These are phyloP conservation scores for Cyclophora albipunctata DNA, from an alignment of 2,888 invertebrate species.

Conservation along the genomic window DNA sequence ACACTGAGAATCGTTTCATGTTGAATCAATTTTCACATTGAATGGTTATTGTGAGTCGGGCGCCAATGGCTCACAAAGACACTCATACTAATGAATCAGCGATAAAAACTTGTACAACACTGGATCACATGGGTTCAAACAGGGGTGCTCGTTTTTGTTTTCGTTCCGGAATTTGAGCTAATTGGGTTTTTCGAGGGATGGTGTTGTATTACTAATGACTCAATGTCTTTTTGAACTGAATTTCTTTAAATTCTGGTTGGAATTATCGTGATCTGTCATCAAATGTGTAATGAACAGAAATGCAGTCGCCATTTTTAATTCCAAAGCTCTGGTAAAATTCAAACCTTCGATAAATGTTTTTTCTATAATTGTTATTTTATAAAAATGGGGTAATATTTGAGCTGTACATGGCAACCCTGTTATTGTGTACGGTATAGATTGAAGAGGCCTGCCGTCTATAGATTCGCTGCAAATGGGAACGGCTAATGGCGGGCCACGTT, in stretches of 20 bases:
- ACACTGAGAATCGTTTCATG: conserved; percentile 42
- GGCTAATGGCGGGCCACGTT: conserved; percentile 68
- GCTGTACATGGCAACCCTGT: conserved; percentile 32
- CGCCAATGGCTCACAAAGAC: conserved; percentile 57
- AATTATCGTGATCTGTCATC: too few relatives aligned
- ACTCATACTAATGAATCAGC: conserved; percentile 72
- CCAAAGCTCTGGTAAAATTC: too few relatives aligned
- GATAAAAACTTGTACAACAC: conserved; percentile 70
- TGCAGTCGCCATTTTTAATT: too few relatives aligned
- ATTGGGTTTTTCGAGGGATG: neutral
- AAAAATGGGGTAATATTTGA: too few relatives aligned
- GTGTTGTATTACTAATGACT: too few relatives aligned
- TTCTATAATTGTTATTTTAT: too few relatives aligned
- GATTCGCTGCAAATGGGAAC: conserved; percentile 63
- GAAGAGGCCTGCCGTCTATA: conserved; percentile 59
- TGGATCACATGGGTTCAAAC: conserved; percentile 54
- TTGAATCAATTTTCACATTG: conserved; percentile 56
- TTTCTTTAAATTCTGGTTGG: too few relatives aligned
- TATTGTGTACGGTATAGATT: conserved; percentile 66
- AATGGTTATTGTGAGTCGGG: conserved; percentile 41
- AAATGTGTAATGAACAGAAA: too few relatives aligned
- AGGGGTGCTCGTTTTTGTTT: conserved; percentile 38
- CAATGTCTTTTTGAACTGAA: too few relatives aligned
- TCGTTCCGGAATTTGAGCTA: too few relatives aligned
- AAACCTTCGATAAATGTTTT: too few relatives aligned